These are phyloP conservation scores for Microcebus murinus DNA, from an alignment of 2,113 vertebrate species.

Conservation along the genomic window DNA sequence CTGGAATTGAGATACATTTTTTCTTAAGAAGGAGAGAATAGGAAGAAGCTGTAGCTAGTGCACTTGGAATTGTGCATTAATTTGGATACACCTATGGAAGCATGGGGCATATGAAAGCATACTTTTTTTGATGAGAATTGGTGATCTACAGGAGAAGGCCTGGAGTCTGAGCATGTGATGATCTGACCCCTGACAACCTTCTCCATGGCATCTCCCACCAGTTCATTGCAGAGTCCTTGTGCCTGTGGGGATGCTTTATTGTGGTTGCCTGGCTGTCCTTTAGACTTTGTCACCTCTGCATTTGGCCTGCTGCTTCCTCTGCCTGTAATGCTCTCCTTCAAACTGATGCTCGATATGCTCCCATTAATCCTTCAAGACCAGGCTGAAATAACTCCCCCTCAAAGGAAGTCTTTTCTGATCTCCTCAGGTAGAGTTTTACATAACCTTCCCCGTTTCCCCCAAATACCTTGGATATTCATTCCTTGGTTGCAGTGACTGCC, in stretches of 20 bases:
- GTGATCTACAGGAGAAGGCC: background rate
- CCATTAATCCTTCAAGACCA: background rate
- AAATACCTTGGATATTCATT: background rate
- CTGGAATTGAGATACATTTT: background rate
- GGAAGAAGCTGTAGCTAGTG: background rate
- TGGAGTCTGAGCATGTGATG: background rate
- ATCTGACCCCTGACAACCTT: background rate
- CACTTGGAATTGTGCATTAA: background rate
- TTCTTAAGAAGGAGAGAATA: background rate
- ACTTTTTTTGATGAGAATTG: background rate
- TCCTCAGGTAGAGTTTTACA: background rate
- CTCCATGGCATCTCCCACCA: background rate
- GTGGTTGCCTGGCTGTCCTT: background rate
- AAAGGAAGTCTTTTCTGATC: background rate
- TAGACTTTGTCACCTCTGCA: background rate
- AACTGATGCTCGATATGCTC: background rate
- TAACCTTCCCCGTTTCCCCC: background rate
- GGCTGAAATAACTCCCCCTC: background rate
- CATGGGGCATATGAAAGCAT: rapidly evolving
- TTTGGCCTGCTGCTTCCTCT: background rate
- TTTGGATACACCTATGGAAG: background rate
- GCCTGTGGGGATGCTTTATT: no score
- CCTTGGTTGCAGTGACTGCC: background rate
- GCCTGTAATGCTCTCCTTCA: background rate
- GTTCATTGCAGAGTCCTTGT: rapidly evolving